Evolutionary conservation across 2,888 invertebrate species (phyloP).

Genomic region (Volucella zonaria): DNA sequence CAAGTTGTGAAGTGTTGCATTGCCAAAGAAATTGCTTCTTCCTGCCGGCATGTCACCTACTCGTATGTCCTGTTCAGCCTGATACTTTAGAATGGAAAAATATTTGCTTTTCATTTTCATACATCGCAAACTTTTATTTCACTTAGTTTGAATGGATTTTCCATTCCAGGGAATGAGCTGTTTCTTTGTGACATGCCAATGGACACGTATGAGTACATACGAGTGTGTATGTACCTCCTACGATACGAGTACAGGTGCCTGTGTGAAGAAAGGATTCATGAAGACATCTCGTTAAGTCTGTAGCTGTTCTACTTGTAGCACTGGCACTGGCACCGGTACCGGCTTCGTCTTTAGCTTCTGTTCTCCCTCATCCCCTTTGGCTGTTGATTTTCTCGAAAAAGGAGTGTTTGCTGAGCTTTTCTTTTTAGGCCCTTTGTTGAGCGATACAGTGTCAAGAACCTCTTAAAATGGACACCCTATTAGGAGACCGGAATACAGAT

Average conservation of each 20-base stretch:
- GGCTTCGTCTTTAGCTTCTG: no score
- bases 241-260: slow-evolving; percentile 2
- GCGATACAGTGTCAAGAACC: slow-evolving; percentile 75
- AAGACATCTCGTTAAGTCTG: slow-evolving; percentile 67
- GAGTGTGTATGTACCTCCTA: not conserved
- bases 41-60: slow-evolving; percentile 67
- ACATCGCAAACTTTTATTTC: slow-evolving; percentile 72
- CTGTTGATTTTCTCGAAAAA: slow-evolving; percentile 49
- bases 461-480: slow-evolving; percentile 76
- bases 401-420: slow-evolving; percentile 73
- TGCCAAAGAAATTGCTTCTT: slow-evolving; percentile 73
- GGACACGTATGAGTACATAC: not conserved
- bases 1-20: slow-evolving; percentile 72
- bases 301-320: not conserved
- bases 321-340: no score
- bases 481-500: slow-evolving; percentile 66
- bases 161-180: slow-evolving; percentile 22
- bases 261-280: slow-evolving; percentile 41
- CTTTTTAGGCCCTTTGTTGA: slow-evolving; percentile 68
- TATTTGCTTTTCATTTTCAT: slow-evolving; percentile 74
- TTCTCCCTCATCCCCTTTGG: slow-evolving; percentile 37
- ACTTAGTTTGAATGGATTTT: slow-evolving; percentile 64
- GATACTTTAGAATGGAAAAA: slow-evolving; percentile 36
- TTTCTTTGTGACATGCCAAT: slow-evolving; percentile 41
- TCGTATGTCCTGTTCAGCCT: not conserved